phyloP scores from a whole-genome alignment of 2,113 vertebrate genomes.

The Athene noctua region DNA sequence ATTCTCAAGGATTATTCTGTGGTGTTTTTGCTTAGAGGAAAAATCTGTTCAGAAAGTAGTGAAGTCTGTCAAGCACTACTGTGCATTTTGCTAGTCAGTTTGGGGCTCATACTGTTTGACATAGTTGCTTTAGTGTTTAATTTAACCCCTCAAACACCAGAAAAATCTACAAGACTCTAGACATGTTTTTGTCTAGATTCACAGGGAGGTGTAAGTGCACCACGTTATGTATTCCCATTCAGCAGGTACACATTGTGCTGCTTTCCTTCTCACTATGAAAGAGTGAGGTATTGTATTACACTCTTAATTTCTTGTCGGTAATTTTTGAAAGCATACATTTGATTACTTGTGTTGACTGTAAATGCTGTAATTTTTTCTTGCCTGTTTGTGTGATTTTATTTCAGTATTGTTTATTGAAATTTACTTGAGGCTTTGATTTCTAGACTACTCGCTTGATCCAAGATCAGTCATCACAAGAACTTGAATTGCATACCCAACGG shows the following conservation, averaged over 20 bases:
- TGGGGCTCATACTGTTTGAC: background rate
- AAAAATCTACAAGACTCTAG: background rate
- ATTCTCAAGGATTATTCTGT: background rate
- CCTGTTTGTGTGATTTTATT: background rate
- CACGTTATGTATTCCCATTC: background rate
- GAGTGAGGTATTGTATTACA: background rate
- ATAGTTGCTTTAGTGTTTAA: background rate
- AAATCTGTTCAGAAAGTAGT: background rate
- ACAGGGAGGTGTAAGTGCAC: background rate
- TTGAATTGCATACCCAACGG: slow-evolving; percentile 80
- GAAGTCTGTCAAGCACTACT: background rate
- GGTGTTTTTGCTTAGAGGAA: background rate
- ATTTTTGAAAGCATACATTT: background rate
- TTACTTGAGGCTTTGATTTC: slow-evolving; percentile 19
- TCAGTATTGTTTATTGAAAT: background rate
- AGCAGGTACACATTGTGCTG: background rate
- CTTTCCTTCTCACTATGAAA: background rate
- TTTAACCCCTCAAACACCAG: background rate
- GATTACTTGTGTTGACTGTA: background rate
- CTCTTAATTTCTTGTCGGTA: background rate
- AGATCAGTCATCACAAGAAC: slow-evolving; percentile 80
- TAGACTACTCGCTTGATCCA: slow-evolving; percentile 89
- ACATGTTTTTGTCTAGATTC: background rate
- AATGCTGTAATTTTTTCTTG: background rate
- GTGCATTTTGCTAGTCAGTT: background rate